Percentiles rank a stretch among this genome's conserved stretches.
phyloP scores from a whole-genome alignment of 2,888 invertebrate genomes.

The Suillia variegata region DNA sequence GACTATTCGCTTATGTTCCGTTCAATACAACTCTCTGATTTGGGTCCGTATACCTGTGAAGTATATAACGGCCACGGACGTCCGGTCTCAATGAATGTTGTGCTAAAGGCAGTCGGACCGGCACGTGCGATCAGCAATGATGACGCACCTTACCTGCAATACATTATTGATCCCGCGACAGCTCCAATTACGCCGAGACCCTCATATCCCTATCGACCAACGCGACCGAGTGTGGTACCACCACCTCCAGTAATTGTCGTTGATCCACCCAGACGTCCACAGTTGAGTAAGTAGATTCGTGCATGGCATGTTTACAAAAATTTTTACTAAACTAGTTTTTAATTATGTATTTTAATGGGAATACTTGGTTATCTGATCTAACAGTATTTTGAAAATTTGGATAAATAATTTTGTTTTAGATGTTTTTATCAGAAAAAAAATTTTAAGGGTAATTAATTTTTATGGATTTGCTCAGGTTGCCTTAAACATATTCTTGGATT shows the following conservation, averaged over 20 bases:
- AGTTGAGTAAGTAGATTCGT: constrained; percentile 33
- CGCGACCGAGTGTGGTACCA: constrained; percentile 51
- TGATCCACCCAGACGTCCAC: constrained; percentile 29
- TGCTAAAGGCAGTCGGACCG: constrained; percentile 74
- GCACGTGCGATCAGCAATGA: constrained; percentile 66
- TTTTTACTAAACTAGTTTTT: constrained; percentile 17
- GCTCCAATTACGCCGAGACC: constrained; percentile 54
- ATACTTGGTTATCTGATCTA: no score
- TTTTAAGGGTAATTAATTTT: no score
- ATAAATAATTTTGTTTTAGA: no score
- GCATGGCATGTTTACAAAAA: constrained; percentile 26
- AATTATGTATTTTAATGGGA: constrained; percentile 5
- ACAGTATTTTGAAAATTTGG: no score
- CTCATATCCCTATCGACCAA: constrained; percentile 60
- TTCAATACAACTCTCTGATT: constrained; percentile 71
- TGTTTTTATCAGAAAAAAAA: no score
- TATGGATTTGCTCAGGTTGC: no score
- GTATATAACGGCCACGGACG: constrained; percentile 83
- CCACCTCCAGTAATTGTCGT: constrained; percentile 37
- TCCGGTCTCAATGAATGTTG: constrained; percentile 78
- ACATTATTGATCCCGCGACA: constrained; percentile 66
- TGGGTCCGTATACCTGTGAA: constrained; percentile 87
- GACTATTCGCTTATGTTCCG: constrained; percentile 79
- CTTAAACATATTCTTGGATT: neutral
- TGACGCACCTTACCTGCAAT: constrained; percentile 67